Evolutionary conservation across 2,113 vertebrate species (phyloP).

Genomic region (Podilymbus podiceps): DNA sequence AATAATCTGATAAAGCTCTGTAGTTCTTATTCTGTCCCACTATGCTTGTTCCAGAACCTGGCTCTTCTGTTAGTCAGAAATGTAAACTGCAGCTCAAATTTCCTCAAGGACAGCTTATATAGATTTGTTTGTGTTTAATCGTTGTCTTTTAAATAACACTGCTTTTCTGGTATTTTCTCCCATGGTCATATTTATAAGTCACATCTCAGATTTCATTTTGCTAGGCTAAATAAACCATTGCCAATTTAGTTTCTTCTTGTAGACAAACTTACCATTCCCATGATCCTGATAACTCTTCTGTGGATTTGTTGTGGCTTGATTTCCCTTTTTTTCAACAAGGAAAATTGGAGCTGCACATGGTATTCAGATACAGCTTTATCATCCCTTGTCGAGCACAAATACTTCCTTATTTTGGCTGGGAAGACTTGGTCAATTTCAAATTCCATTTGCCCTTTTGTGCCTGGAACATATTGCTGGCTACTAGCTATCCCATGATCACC

Average conservation of each 20-base stretch:
- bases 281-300: neutral
- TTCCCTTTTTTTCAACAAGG: neutral
- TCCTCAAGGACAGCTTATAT: neutral
- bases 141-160: slow-evolving; percentile 8
- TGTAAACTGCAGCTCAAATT: neutral
- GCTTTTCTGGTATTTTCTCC: slow-evolving; percentile 33
- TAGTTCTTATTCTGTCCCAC: neutral
- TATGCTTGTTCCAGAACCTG: neutral
- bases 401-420: neutral
- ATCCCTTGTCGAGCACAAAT: neutral
- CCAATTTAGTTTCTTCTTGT: slow-evolving; percentile 1
- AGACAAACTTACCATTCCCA: slow-evolving; percentile 39
- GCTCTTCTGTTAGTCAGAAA: neutral
- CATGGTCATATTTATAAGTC: slow-evolving; percentile 29
- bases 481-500: neutral
- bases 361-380: neutral
- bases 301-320: neutral
- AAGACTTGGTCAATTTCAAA: neutral
- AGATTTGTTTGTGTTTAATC: neutral
- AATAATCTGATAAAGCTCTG: neutral
- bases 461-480: neutral
- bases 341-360: neutral
- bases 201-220: slow-evolving; percentile 47
- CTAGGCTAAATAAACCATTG: slow-evolving; percentile 34
- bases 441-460: neutral